Percentiles rank a stretch among this genome's conserved stretches.
Conservation (phyloP, 1,140 invertebrate genomes). For the Drosophila bifasciata region DNA sequence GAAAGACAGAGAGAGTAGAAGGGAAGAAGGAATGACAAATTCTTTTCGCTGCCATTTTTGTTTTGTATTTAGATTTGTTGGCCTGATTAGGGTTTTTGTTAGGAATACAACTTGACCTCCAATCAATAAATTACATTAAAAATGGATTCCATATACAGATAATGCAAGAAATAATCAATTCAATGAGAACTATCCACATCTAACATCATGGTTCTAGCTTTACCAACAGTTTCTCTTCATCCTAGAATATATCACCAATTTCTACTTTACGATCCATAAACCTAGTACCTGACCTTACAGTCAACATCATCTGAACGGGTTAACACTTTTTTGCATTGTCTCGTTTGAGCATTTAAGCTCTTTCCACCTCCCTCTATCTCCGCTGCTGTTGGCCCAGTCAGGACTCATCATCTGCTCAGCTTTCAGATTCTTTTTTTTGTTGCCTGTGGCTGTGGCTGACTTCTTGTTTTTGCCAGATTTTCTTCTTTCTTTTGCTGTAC, state of each 20-base stretch:
- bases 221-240: too few relatives aligned
- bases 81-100: slow-evolving; percentile 15
- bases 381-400: slow-evolving; percentile 36
- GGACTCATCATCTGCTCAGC: slow-evolving; percentile 38
- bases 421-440: slow-evolving; percentile 37
- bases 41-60: slow-evolving; percentile 29
- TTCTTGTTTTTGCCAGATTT: slow-evolving; percentile 46
- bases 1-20: not conserved
- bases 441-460: slow-evolving; percentile 45
- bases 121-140: slow-evolving; percentile 46
- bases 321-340: not conserved
- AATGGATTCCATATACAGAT: slow-evolving; percentile 24
- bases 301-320: not conserved
- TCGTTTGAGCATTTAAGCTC: slow-evolving; percentile 9
- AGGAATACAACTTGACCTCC: slow-evolving; percentile 27
- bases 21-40: slow-evolving; percentile 42
- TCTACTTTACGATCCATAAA: too few relatives aligned
- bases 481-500: slow-evolving; percentile 6
- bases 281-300: too few relatives aligned
- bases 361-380: slow-evolving; percentile 15
- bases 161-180: slow-evolving; percentile 13
- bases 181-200: too few relatives aligned
- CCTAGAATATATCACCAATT: too few relatives aligned
- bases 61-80: not conserved
- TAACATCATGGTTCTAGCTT: too few relatives aligned